phyloP scores from a whole-genome alignment of 2,797 vertebrate species.

The Myotis pilosus region DNA sequence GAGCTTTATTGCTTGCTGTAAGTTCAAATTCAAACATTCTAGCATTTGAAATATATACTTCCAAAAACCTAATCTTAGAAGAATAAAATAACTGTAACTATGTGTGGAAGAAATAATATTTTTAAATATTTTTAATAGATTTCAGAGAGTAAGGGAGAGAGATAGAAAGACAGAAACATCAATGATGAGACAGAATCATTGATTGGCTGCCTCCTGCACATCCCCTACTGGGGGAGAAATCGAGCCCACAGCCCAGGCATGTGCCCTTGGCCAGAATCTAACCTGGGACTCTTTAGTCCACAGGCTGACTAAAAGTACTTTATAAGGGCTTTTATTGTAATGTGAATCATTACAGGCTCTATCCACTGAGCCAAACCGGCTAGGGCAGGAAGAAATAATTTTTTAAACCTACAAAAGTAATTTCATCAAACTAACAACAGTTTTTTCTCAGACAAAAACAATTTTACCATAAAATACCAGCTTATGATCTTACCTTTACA shows the following conservation, averaged over 20 bases:
- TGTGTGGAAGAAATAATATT: not conserved
- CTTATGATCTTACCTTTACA: conserved; percentile 89
- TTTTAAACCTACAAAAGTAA: conserved; percentile 34
- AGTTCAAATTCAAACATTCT: conserved; percentile 43
- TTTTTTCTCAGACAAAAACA: conserved; percentile 27
- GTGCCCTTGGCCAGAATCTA: too few relatives aligned
- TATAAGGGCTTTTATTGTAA: too few relatives aligned
- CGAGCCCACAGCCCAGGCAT: too few relatives aligned
- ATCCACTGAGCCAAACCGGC: not conserved
- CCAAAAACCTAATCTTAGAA: not conserved
- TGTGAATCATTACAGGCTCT: too few relatives aligned
- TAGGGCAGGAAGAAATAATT: not conserved
- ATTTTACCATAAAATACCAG: not conserved
- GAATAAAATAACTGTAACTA: not conserved
- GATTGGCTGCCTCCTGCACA: too few relatives aligned
- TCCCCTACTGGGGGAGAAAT: too few relatives aligned
- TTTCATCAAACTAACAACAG: not conserved
- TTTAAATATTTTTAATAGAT: not conserved
- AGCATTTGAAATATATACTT: not conserved
- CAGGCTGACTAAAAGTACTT: too few relatives aligned
- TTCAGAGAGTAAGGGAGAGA: too few relatives aligned
- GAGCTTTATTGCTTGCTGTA: not conserved
- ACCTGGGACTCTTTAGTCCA: too few relatives aligned
- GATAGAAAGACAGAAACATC: too few relatives aligned
- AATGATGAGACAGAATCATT: too few relatives aligned